Conservation (phyloP, 2,113 vertebrate species). For the Haemorhous mexicanus region DNA sequence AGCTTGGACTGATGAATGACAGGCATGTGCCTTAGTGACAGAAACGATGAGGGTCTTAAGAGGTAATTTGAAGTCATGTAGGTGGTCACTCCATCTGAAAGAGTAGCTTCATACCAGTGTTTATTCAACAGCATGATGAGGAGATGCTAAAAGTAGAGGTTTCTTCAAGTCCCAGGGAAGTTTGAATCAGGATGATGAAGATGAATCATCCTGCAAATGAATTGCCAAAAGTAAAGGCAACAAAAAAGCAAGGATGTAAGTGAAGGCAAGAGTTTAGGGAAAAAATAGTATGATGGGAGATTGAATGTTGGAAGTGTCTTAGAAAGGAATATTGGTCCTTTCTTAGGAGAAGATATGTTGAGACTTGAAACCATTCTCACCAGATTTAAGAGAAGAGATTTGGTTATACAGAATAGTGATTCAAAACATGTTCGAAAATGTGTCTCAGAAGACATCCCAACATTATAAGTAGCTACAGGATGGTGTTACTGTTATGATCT, state of each 20-base stretch:
- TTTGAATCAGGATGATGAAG: not conserved
- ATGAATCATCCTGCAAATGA: not conserved
- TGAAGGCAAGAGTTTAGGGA: not conserved
- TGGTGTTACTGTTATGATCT: not conserved
- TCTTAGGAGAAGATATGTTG: not conserved
- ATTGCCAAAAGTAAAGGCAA: not conserved
- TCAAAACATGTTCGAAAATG: not conserved
- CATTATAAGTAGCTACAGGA: not conserved
- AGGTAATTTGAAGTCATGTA: not conserved
- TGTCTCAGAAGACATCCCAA: not conserved
- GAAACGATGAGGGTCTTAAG: not conserved
- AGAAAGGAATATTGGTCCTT: not conserved
- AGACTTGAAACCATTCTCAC: not conserved
- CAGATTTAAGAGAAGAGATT: not conserved
- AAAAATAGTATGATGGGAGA: not conserved
- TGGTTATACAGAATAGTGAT: not conserved
- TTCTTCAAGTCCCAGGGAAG: not conserved
- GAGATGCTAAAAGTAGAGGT: not conserved
- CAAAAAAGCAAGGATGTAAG: not conserved
- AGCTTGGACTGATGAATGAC: not conserved
- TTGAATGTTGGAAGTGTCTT: not conserved
- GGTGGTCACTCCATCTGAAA: not conserved
- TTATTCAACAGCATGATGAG: not conserved
- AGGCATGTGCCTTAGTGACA: not conserved
- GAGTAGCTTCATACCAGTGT: not conserved